Evolutionary conservation across 1,140 invertebrate genomes (phyloP), one percentile per base, ranked within the genome.

Genomic region (Rhagoletis pomonella): DNA sequence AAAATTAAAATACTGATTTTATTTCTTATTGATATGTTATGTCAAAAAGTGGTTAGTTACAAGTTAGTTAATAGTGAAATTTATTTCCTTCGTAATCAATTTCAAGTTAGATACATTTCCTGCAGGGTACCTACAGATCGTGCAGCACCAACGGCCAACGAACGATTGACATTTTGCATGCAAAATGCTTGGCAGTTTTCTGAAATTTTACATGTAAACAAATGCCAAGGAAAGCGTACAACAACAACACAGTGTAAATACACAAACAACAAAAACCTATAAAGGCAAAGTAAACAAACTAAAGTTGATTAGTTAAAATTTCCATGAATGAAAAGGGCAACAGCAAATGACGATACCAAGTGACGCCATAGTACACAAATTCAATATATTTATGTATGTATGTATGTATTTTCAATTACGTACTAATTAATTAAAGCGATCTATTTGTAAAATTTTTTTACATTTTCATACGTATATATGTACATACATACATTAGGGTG

Each of bases 271-370:
- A 44, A 77, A 77, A 44, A 77, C 29, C 29, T 19, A 77, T 12
- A 14, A 50, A 50, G 12, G 42, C 65, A 67, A 29, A 0, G 29
- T 0, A 29, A 67, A 67, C 39, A 67, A 67, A 67, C 9, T 14
- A 9, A 62, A 67, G 42, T 67, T 67, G 4, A 67, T 77, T 47
- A 44, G 14, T 10, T 14, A 50, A 77, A 50, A 77, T 77, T 67
- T 77, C 69, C 69, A 77, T 77, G 69, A 77, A 77, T 77, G 69
- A 77, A 77, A 77, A 47, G 39, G 69, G 39, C 69, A 77, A 77
- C 44, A 50, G 29, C 10, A 29, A 77, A 9, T 77, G 17, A 47
- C 12, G 44, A 29, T 17, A n/a, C 14, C 12, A n/a, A 19, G 69
- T 77, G 69, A 14, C 44, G 69, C 29, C 69, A 77, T n/a, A 47